Evolutionary conservation across 2,888 invertebrate genomes (phyloP), one percentile per base, ranked within the genome.

Genomic region (Stenoptilia bipunctidactyla): DNA sequence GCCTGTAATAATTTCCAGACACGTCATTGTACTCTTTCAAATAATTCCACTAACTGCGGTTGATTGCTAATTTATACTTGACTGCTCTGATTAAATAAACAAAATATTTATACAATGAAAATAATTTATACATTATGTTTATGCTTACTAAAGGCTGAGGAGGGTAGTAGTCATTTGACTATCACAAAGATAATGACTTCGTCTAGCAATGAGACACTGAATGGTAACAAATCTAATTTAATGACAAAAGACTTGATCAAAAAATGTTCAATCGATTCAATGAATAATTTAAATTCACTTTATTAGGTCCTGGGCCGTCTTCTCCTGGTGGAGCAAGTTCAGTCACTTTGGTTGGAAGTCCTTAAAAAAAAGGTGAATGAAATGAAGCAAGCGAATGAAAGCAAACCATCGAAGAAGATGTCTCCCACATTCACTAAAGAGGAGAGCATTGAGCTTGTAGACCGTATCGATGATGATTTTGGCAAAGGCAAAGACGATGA

Each of bases 131-230:
- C n/a, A n/a, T n/a, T n/a, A n/a, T 44, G 34, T 38, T 58, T 68
- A n/a, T 48, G 76, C 75, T 60, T 64, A 49, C 71, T 13, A 40
- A 62, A 77, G 72, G 53, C 66, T 36, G 88, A 88, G 46, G 86
- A 87, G 49, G 87, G 89, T 50, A 85, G 76, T 46, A 86, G 86
- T 45, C 88, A 88, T 64, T 71, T 92, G 46, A 88, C 89, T 6
- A 91, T 92, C 49, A 92, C 92, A 1, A 91, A 90, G 70, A 88
- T 89, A 35, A 88, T 91, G 57, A n/a, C n/a, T n/a, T n/a, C n/a
- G n/a, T n/a, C n/a, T 9, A 92, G 92, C 61, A 89, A 90, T 39
- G 93, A 93, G 60, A 92, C 92, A 1, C 68, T 92, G 13, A 92
- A 91, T 70, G 92, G 92, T 89, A 74, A 60, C 6, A 1, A 14